Percentiles rank a stretch among this genome's conserved stretches.
Conservation (phyloP, 2,797 vertebrate species). For the Agapornis canus region DNA sequence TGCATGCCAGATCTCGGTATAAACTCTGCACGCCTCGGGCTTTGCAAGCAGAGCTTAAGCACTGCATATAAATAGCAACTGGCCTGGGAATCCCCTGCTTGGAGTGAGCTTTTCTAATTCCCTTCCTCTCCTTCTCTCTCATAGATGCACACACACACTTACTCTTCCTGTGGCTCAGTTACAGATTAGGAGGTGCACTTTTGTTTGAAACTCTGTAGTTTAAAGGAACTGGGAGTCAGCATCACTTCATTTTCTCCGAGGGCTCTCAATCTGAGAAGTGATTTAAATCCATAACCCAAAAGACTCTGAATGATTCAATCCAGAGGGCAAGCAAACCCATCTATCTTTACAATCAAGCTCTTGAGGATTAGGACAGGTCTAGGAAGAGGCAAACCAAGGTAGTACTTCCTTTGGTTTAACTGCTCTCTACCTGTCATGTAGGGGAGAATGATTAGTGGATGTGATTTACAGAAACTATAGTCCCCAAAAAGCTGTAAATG, state of each 20-base stretch:
- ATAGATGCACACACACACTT: rapidly evolving
- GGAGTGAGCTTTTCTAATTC: background rate
- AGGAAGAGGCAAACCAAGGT: background rate
- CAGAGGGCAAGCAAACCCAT: background rate
- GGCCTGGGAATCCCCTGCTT: background rate
- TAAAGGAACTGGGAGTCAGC: background rate
- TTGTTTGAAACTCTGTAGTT: background rate
- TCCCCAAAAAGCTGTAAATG: background rate
- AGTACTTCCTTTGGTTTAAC: background rate
- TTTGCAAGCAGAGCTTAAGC: background rate
- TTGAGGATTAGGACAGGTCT: background rate
- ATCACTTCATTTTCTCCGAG: background rate
- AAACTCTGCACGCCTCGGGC: background rate
- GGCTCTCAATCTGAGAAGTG: background rate
- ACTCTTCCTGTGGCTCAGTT: background rate
- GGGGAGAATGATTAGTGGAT: background rate
- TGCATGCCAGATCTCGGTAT: background rate
- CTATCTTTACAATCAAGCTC: background rate
- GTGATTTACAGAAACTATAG: background rate
- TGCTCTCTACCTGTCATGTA: background rate
- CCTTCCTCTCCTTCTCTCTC: background rate
- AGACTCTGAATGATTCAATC: background rate
- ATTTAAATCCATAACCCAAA: background rate
- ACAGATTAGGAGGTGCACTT: background rate
- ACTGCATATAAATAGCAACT: background rate